A percentile compares a stretch with the other conserved stretches of the same genome.
phyloP scores from a whole-genome alignment of 2,113 vertebrate species.

The Eurypyga helias region DNA sequence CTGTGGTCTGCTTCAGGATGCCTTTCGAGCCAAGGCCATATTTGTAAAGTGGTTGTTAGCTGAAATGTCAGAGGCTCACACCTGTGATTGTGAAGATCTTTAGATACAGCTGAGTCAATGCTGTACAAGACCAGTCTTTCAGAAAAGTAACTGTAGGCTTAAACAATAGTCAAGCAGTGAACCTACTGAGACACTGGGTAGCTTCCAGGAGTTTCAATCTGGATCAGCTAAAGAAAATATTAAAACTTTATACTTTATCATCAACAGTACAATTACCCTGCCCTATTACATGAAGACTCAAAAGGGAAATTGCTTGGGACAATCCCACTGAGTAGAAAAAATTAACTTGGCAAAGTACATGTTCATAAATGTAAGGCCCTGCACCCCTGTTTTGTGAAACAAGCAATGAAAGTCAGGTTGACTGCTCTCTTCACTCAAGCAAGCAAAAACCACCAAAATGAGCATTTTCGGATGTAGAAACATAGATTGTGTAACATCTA shows the following conservation, averaged over 20 bases:
- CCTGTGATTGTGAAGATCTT: neutral
- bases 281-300: neutral
- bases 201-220: accelerated
- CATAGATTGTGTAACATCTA: neutral
- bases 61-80: neutral
- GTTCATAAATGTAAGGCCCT: neutral
- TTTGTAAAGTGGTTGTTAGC: neutral
- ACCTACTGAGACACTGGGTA: neutral
- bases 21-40: neutral
- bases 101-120: neutral
- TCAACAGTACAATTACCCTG: neutral
- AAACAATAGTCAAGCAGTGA: neutral
- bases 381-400: neutral
- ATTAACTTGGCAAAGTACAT: neutral
- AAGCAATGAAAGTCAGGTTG: neutral
- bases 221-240: neutral
- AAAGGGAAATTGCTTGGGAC: neutral
- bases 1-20: neutral
- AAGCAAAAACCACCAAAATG: neutral
- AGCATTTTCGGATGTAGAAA: neutral
- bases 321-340: neutral
- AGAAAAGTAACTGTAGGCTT: neutral
- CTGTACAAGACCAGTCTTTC: neutral
- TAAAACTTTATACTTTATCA: neutral
- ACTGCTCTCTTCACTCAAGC: neutral